These are phyloP conservation scores for Brachionus plicatilis DNA, from an alignment of 1,140 invertebrate genomes.

Conservation along the genomic window DNA sequence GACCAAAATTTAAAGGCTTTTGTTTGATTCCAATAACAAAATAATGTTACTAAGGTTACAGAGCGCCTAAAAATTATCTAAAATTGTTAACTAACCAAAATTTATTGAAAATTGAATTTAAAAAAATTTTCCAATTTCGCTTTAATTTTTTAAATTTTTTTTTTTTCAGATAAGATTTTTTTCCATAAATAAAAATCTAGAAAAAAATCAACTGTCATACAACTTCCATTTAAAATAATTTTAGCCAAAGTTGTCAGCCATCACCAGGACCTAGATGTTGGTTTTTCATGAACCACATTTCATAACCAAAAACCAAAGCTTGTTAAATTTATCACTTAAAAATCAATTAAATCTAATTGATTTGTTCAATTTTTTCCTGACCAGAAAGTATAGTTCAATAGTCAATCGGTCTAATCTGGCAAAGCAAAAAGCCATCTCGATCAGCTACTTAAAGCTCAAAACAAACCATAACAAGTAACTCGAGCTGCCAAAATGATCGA, in stretches of 20 bases:
- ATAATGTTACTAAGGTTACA: not conserved
- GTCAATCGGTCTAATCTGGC: not conserved
- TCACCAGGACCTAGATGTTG: not conserved
- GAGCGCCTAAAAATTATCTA: not conserved
- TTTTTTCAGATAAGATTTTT: not conserved
- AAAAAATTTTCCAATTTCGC: not conserved
- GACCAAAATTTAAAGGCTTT: not conserved
- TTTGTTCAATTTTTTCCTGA: conserved; percentile 3
- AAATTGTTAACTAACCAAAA: not conserved
- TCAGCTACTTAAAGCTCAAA: not conserved
- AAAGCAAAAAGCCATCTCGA: not conserved
- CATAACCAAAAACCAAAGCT: not conserved
- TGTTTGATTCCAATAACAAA: not conserved
- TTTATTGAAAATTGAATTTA: not conserved
- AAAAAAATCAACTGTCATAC: not conserved
- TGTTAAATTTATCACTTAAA: not conserved
- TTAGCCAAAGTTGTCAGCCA: not conserved
- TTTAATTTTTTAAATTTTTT: not conserved
- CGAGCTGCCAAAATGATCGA: not conserved
- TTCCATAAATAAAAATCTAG: not conserved
- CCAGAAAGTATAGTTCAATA: not conserved
- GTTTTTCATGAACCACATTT: conserved; percentile 37
- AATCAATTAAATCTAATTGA: conserved; percentile 37
- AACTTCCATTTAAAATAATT: not conserved
- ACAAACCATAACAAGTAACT: conserved; percentile 24